phyloP scores from a whole-genome alignment of 64 coral and sea anemone genomes.

The Montipora capricornis region DNA sequence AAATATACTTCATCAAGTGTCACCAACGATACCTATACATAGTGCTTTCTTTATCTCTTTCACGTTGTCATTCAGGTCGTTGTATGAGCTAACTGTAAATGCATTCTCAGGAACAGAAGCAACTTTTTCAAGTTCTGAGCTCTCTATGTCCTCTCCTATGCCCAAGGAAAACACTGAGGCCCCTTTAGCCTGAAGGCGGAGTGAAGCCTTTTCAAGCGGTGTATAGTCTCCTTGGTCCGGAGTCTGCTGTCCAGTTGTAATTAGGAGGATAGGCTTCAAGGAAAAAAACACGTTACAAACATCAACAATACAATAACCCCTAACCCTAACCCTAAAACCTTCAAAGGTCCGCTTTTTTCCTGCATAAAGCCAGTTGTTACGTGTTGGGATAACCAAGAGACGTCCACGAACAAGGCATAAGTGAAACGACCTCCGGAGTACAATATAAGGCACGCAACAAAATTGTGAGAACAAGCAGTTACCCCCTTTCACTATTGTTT shows the following conservation, averaged over 20 bases:
- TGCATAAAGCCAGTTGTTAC: too few species aligned
- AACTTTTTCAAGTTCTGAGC: slow-evolving; percentile 43
- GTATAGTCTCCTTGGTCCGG: slow-evolving; percentile 31
- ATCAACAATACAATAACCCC: neutral
- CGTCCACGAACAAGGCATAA: too few species aligned
- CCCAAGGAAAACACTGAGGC: slow-evolving; percentile 52
- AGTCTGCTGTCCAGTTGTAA: slow-evolving; percentile 65
- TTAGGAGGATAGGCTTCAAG: slow-evolving; percentile 26
- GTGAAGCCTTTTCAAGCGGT: slow-evolving; percentile 2
- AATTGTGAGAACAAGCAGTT: too few species aligned
- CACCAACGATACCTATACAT: slow-evolving; percentile 5
- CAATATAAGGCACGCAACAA: too few species aligned
- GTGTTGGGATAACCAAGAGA: too few species aligned
- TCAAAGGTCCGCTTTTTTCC: too few species aligned
- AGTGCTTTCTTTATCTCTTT: neutral
- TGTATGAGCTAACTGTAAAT: slow-evolving; percentile 2
- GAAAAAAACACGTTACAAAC: neutral
- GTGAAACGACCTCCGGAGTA: too few species aligned
- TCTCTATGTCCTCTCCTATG: slow-evolving; percentile 23
- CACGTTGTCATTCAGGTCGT: slow-evolving; percentile 15
- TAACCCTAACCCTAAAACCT: neutral
- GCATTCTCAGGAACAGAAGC: slow-evolving; percentile 41
- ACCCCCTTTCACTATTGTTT: too few species aligned
- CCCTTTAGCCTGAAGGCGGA: slow-evolving; percentile 8
- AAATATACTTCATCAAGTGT: neutral